A percentile compares a stretch with the other conserved stretches of the same genome.
Evolutionary conservation across 2,888 invertebrate genomes (phyloP).

Genomic region (Rambutsinella grinnellia): DNA sequence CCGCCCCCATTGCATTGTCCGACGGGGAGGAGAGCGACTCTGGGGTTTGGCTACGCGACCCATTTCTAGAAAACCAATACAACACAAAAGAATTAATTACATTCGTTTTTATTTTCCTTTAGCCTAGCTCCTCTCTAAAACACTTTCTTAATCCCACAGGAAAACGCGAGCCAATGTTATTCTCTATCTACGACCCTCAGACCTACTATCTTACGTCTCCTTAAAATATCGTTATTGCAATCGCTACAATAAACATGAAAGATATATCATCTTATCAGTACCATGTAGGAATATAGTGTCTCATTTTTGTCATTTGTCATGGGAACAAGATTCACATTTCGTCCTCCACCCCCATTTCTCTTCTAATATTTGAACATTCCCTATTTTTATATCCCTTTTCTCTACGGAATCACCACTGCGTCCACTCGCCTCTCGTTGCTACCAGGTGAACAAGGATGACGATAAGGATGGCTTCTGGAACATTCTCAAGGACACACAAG

Average conservation of each 20-base stretch:
- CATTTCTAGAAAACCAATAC: conserved; percentile 71
- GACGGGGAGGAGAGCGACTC: conserved; percentile 74
- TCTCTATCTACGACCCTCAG: background rate
- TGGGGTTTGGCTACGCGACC: conserved; percentile 74
- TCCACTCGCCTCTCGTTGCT: conserved; percentile 22
- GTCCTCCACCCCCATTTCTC: background rate
- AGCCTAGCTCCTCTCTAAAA: too few relatives aligned
- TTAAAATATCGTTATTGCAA: too few relatives aligned
- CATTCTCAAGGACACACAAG: conserved; percentile 49
- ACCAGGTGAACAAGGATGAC: background rate
- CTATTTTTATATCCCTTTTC: background rate
- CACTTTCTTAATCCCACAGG: background rate
- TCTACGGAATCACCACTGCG: conserved; percentile 21
- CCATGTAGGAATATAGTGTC: too few relatives aligned
- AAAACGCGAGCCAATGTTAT: background rate
- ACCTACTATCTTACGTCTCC: background rate
- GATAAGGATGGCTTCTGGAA: conserved; percentile 40
- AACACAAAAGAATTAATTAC: background rate
- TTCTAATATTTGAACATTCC: background rate
- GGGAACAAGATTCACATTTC: too few relatives aligned
- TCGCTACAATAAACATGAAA: too few relatives aligned
- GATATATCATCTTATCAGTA: too few relatives aligned
- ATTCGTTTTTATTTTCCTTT: too few relatives aligned
- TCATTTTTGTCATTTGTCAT: too few relatives aligned
- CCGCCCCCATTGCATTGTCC: conserved; percentile 53